phyloP scores from a whole-genome alignment of 2,797 vertebrate species.

The Adrianichthys oophorus region DNA sequence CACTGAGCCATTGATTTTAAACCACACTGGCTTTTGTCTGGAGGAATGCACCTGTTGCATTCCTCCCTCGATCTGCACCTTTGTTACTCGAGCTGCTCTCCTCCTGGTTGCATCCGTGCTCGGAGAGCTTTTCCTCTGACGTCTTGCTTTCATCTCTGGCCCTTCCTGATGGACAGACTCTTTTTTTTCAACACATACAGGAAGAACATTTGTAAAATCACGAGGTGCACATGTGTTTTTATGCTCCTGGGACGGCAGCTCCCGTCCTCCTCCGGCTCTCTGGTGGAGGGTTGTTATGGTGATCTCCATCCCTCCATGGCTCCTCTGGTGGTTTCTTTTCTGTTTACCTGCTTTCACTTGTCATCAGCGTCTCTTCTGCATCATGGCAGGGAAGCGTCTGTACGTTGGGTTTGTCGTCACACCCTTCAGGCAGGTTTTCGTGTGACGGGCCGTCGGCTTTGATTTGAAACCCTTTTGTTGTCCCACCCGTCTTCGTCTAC shows the following conservation, averaged over 20 bases:
- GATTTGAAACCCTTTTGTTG: conserved; percentile 4
- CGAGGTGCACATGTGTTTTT: conserved; percentile 35
- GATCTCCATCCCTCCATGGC: conserved; percentile 14
- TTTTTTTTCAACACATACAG: conserved; percentile 30
- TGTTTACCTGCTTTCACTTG: conserved; percentile 18
- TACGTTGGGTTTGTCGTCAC: neutral
- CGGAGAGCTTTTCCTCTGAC: neutral
- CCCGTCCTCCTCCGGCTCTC: conserved; percentile 28
- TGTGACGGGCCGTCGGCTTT: no score
- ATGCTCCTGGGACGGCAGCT: conserved; percentile 26
- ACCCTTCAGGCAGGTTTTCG: neutral
- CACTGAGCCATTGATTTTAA: conserved; percentile 38
- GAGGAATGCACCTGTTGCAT: conserved; percentile 24
- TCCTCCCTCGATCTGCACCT: conserved; percentile 4
- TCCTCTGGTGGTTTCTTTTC: conserved; percentile 45
- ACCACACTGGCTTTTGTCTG: conserved; percentile 20
- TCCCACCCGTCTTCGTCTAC: conserved; percentile 5
- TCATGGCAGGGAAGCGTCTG: no score
- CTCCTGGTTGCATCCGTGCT: no score
- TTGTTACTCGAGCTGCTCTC: conserved; percentile 1
- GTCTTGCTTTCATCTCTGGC: conserved; percentile 10
- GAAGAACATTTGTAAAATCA: conserved; percentile 54
- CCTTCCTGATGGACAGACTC: neutral
- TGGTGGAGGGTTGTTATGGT: conserved; percentile 24
- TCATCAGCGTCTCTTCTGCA: conserved; percentile 1